phyloP scores from a whole-genome alignment of 1,140 invertebrate species.

The Hylyphantes graminicola region DNA sequence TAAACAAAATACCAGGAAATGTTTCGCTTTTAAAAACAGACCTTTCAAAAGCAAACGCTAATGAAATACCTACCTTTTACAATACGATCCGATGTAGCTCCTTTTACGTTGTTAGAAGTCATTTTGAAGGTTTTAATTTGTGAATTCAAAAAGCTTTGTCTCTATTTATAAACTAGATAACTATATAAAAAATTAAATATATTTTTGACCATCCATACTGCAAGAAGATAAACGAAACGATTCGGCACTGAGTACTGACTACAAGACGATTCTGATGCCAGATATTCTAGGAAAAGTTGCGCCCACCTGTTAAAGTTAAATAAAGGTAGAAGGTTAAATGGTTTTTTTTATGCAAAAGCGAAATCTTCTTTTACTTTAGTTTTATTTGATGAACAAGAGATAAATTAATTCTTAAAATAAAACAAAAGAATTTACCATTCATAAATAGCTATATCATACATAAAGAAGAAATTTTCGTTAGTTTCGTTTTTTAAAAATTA shows the following conservation, averaged over 20 bases:
- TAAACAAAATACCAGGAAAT: constrained; percentile 24
- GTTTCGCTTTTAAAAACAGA: constrained; percentile 9
- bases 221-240: constrained; percentile 43
- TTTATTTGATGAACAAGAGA: too few relatives aligned
- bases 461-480: too few relatives aligned
- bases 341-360: too few relatives aligned
- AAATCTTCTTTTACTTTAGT: too few relatives aligned
- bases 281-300: constrained; percentile 1
- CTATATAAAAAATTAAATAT: constrained; percentile 20
- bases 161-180: constrained; percentile 5
- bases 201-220: constrained; percentile 48
- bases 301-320: constrained; percentile 47
- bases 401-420: too few relatives aligned
- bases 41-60: not conserved
- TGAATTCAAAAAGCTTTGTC: constrained; percentile 7
- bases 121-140: constrained; percentile 15
- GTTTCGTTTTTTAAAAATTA: too few relatives aligned
- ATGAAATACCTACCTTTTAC: constrained; percentile 43
- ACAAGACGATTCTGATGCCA: constrained; percentile 44
- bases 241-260: constrained; percentile 34
- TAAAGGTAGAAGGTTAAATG: too few relatives aligned
- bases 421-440: too few relatives aligned
- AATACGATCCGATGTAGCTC: constrained; percentile 42
- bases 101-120: constrained; percentile 53
- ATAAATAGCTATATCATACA: too few relatives aligned